phyloP scores from a whole-genome alignment of 2,888 invertebrate genomes.

The Archips xylosteana region DNA sequence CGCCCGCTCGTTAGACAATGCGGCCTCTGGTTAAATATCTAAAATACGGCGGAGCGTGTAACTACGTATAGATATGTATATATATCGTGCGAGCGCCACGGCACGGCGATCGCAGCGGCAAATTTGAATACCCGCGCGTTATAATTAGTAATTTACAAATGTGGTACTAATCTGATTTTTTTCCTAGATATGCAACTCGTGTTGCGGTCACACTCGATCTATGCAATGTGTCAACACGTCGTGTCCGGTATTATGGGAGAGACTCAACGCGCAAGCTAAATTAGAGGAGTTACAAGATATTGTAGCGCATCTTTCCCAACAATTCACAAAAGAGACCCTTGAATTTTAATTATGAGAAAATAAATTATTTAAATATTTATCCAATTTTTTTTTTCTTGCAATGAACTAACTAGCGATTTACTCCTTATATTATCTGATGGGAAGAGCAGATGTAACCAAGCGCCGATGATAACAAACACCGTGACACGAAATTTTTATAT shows the following conservation, averaged over 20 bases:
- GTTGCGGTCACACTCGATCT: conserved; percentile 65
- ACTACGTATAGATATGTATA: too few species aligned
- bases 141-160: neutral
- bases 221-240: conserved; percentile 68
- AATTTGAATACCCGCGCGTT: neutral
- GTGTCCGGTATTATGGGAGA: conserved; percentile 73
- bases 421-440: too few species aligned
- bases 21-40: too few species aligned
- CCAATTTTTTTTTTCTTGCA: neutral
- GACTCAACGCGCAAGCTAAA: conserved; percentile 60
- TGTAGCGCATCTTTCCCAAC: conserved; percentile 61
- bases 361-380: conserved; percentile 3
- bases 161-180: conserved; percentile 1
- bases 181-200: conserved; percentile 70
- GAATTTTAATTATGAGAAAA: conserved; percentile 53
- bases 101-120: too few species aligned
- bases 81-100: too few species aligned
- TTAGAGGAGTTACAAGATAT: conserved; percentile 64
- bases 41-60: too few species aligned
- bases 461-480: too few species aligned
- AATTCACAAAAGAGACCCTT: conserved; percentile 55
- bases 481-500: too few species aligned
- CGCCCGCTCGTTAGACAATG: too few species aligned
- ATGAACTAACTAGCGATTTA: neutral
- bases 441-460: too few species aligned